Percentiles rank a stretch among this genome's conserved stretches.
phyloP scores from a whole-genome alignment of 1,140 invertebrate species.

The Ridgeia piscesae region DNA sequence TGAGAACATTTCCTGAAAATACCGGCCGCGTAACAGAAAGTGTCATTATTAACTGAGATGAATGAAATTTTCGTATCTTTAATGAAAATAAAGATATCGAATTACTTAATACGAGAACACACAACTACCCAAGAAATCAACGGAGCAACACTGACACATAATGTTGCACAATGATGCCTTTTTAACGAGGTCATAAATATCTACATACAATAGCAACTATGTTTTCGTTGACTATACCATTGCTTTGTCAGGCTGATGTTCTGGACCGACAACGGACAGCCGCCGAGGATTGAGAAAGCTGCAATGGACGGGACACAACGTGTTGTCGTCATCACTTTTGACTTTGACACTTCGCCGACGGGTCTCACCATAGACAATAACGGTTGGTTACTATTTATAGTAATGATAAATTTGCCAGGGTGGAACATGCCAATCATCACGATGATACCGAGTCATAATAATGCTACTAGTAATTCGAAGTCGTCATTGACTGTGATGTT shows the following conservation, averaged over 20 bases:
- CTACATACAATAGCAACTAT: too few relatives aligned
- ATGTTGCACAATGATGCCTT: too few relatives aligned
- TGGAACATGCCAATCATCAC: too few relatives aligned
- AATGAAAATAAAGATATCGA: too few relatives aligned
- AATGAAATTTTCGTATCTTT: too few relatives aligned
- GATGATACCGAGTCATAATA: neutral
- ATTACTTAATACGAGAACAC: too few relatives aligned
- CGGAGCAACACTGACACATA: too few relatives aligned
- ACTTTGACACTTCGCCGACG: neutral
- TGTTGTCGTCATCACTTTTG: neutral
- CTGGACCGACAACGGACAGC: neutral
- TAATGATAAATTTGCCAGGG: neutral
- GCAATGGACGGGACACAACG: neutral
- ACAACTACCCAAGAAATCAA: too few relatives aligned
- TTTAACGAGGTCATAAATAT: too few relatives aligned
- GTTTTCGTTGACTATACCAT: neutral
- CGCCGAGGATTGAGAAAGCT: neutral
- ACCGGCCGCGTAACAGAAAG: too few relatives aligned
- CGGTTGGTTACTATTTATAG: neutral
- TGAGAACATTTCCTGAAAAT: too few relatives aligned
- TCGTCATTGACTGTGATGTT: neutral
- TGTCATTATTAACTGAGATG: too few relatives aligned
- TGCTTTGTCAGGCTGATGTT: constrained; percentile 20
- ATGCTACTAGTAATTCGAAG: neutral
- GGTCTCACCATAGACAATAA: neutral